A percentile compares a stretch with the other conserved stretches of the same genome.
Evolutionary conservation across 2,797 vertebrate genomes (phyloP).

Genomic region (Halcyon smyrnensis): DNA sequence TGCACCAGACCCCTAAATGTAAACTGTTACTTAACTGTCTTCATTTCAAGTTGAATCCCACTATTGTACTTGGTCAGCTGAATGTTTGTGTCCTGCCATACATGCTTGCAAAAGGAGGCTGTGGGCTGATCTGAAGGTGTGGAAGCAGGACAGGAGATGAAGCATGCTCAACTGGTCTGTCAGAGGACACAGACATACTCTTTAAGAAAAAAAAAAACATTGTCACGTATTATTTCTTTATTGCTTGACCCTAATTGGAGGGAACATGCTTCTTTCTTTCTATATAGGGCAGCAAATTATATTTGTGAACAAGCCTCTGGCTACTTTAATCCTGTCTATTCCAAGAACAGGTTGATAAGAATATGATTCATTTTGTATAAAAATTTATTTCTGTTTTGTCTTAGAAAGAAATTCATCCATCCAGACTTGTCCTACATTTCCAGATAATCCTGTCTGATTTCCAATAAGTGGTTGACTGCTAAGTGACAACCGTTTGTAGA

Average conservation of each 20-base stretch:
- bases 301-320: neutral
- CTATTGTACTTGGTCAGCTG: neutral
- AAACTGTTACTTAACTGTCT: neutral
- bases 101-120: neutral
- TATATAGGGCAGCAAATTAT: neutral
- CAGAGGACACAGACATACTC: neutral
- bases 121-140: neutral
- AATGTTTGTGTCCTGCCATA: neutral
- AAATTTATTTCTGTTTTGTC: neutral
- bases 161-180: neutral
- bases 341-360: neutral
- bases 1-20: too few species aligned
- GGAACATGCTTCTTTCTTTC: fast-evolving
- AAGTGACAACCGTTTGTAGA: neutral
- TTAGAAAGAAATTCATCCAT: neutral
- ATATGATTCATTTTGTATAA: neutral
- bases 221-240: neutral
- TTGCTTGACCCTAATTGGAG: neutral
- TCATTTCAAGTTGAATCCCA: neutral
- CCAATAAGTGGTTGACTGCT: neutral
- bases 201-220: neutral
- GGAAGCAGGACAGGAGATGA: neutral
- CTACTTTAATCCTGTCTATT: neutral
- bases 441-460: neutral
- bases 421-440: neutral